phyloP scores from a whole-genome alignment of 2,113 vertebrate species.

The Leiothrix lutea region DNA sequence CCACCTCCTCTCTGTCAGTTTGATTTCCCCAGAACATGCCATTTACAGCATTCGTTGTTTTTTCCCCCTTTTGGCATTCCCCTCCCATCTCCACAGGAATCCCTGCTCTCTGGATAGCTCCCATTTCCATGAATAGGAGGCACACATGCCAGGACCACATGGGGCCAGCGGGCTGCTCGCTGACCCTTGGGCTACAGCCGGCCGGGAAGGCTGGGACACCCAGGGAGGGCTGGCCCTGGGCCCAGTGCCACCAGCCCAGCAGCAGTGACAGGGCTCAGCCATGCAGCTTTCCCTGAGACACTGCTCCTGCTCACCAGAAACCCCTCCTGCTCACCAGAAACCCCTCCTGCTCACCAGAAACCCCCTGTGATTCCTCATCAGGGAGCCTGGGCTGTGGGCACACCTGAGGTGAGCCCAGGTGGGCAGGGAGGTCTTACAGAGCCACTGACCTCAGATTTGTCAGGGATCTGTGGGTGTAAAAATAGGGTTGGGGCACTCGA shows the following conservation, averaged over 20 bases:
- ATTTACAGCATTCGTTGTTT: neutral
- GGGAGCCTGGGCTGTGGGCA: fast-evolving
- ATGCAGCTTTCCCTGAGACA: neutral
- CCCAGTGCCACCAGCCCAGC: fast-evolving
- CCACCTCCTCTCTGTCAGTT: neutral
- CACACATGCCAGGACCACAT: neutral
- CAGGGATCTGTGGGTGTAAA: neutral
- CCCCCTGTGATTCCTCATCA: fast-evolving
- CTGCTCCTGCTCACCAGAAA: neutral
- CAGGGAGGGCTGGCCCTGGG: neutral
- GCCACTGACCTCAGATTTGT: neutral
- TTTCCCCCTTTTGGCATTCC: neutral
- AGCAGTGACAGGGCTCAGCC: neutral
- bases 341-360: neutral
- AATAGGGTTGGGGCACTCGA: neutral
- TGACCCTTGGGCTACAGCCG: neutral
- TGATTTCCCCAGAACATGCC: neutral
- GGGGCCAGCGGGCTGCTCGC: neutral
- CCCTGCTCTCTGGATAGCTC: neutral
- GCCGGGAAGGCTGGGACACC: neutral
- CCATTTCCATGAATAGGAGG: slow-evolving; percentile 15
- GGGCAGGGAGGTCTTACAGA: neutral
- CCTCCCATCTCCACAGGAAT: neutral
- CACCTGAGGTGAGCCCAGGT: neutral
- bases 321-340: neutral